Conservation (phyloP, 2,113 vertebrate genomes). For the Gadus chalcogrammus region DNA sequence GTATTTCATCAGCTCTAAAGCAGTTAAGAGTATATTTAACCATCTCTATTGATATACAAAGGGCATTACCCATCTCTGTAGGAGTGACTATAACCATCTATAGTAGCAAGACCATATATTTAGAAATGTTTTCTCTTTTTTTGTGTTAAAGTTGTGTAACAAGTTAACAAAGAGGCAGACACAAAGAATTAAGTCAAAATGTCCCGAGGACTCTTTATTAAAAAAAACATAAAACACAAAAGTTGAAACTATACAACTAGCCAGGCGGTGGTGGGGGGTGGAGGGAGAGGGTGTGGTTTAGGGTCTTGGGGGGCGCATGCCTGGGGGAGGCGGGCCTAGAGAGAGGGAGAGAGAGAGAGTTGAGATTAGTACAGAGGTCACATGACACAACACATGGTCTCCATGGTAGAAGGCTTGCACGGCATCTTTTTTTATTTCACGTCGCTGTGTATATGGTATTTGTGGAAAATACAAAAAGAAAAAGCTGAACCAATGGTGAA, state of each 20-base stretch:
- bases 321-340: conserved; percentile 87
- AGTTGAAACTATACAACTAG: conserved; percentile 60
- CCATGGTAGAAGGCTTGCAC: background rate
- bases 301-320: conserved; percentile 90
- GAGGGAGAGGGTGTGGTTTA: conserved; percentile 51
- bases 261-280: background rate
- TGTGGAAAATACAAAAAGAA: no score
- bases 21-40: background rate
- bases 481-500: background rate
- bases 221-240: conserved; percentile 49
- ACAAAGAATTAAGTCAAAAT: conserved; percentile 21
- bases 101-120: no score
- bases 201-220: conserved; percentile 65
- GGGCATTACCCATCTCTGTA: no score
- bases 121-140: no score
- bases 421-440: background rate
- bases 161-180: background rate
- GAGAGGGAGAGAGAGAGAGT: conserved; percentile 32
- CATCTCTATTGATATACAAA: background rate
- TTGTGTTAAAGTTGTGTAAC: no score
- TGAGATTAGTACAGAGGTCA: conserved; percentile 2
- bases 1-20: background rate
- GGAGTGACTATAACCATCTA: no score
- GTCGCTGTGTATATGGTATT: background rate
- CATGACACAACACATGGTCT: background rate